Evolutionary conservation across 2,888 invertebrate species (phyloP), one percentile per base, ranked within the genome.

Genomic region (Sphecodes monilicornis): DNA sequence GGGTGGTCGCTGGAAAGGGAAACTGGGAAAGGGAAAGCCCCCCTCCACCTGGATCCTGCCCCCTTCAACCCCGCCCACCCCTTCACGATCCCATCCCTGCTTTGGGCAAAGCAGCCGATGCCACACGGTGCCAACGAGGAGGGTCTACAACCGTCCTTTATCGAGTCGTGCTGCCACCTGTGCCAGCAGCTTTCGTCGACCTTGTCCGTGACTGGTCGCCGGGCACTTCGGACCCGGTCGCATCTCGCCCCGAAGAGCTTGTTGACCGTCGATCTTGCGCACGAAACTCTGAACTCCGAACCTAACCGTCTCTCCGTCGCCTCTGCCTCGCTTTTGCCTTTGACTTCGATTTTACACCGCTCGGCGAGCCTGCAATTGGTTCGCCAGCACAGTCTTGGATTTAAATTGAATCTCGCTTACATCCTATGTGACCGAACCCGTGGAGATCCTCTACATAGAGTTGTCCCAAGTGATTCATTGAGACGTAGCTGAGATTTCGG

Each of bases 101-200:
- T 50, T 50, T 50, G 50, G n/a, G 88, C 88, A 89, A 89, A 57
- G 64, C 64, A 10, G 26, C 26, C 88, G 90, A 88, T 89, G 90
- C 75, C 85, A 75, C 90, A 50, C 50, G 89, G 82, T 88, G 82
- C 87, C 80, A 83, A 90, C 91, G 90, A 89, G 90, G 88, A 89
- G 83, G 86, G 81, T 86, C 89, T 86, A 82, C 80, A 87, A 88
- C 79, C 88, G 89, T 89, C 88, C 90, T 87, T 90, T 82, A 82
- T 92, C 91, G 93, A 93, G 91, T 91, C 83, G 94, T 94, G 94
- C 94, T 94, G 94, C 94, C 94, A 94, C 93, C 94, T 94, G 92
- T 91, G 91, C 91, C 57, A 50, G 86, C 75, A 89, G 84, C 87
- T 90, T 88, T 87, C 84, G 70, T 86, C 88, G 88, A 87, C 82